These are phyloP conservation scores for Falco peregrinus DNA, from an alignment of 2,797 vertebrate species.

Conservation along the genomic window DNA sequence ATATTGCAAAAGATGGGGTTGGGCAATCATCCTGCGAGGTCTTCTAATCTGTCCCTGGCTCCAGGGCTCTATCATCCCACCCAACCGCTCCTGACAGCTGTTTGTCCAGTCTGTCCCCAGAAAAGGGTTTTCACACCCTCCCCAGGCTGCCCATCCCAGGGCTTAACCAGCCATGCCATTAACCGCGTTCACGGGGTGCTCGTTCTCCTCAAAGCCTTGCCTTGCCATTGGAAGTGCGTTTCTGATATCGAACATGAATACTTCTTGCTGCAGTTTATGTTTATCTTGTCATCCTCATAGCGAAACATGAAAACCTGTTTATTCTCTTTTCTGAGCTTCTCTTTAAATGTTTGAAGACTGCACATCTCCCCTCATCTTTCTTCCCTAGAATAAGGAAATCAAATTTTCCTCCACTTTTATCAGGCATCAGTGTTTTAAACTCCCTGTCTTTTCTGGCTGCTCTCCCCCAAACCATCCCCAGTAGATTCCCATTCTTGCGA, in stretches of 20 bases:
- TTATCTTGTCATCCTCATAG: slow-evolving; percentile 48
- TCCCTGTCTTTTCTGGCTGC: not conserved
- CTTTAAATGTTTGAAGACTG: slow-evolving; percentile 42
- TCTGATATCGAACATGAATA: not conserved
- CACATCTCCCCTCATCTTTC: not conserved
- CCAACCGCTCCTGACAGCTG: accelerated
- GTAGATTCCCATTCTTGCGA: not conserved
- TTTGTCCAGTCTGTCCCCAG: accelerated
- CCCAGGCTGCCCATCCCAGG: accelerated
- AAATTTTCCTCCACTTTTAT: not conserved
- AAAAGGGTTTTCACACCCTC: accelerated
- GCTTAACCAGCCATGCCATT: accelerated
- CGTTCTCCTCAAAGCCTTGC: not conserved
- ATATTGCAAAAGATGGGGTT: accelerated
- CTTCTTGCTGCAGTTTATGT: slow-evolving; percentile 39
- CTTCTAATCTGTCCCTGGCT: accelerated
- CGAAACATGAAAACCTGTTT: slow-evolving; percentile 56
- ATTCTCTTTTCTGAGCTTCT: slow-evolving; percentile 25
- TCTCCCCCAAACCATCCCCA: not conserved
- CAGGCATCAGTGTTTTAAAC: not conserved
- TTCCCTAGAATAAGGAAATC: not conserved
- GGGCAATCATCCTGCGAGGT: accelerated
- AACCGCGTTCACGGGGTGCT: accelerated
- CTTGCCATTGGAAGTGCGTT: not conserved
- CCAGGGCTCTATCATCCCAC: not conserved